Conservation (phyloP, 2,113 vertebrate species). For the Myocastor coypus region DNA sequence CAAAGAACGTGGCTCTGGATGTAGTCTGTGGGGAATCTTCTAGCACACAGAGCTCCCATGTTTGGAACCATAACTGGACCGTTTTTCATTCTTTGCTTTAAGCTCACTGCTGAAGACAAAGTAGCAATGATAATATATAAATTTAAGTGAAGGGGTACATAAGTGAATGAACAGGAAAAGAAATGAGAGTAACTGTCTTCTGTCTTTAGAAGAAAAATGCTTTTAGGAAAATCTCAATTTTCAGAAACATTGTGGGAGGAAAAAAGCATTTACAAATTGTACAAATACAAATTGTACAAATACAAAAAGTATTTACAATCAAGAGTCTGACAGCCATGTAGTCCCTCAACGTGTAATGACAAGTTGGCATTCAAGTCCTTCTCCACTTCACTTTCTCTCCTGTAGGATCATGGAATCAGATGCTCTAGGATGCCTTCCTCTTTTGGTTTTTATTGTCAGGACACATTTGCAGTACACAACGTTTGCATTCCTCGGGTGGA, state of each 20-base stretch:
- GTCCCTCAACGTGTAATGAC: background rate
- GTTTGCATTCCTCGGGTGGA: background rate
- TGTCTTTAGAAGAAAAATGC: background rate
- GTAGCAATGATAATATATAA: background rate
- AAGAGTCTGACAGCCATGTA: background rate
- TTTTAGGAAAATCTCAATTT: background rate
- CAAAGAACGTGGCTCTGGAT: background rate
- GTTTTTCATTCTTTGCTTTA: background rate
- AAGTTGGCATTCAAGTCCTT: too few species aligned
- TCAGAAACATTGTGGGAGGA: background rate
- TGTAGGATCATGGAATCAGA: background rate
- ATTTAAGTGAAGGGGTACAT: background rate
- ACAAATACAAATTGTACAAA: too few species aligned
- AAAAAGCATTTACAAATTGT: too few species aligned
- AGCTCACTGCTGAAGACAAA: background rate
- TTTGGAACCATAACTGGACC: background rate
- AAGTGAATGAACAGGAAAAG: background rate
- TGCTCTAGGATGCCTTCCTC: background rate
- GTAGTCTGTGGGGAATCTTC: too few species aligned
- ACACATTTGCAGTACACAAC: background rate
- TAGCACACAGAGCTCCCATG: background rate
- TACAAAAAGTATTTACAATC: background rate
- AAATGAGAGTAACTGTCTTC: background rate
- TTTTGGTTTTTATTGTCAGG: background rate
- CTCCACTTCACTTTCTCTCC: background rate